Evolutionary conservation across 2,113 vertebrate genomes (phyloP), one percentile per base, ranked within the genome.

Genomic region (Anhinga anhinga): DNA sequence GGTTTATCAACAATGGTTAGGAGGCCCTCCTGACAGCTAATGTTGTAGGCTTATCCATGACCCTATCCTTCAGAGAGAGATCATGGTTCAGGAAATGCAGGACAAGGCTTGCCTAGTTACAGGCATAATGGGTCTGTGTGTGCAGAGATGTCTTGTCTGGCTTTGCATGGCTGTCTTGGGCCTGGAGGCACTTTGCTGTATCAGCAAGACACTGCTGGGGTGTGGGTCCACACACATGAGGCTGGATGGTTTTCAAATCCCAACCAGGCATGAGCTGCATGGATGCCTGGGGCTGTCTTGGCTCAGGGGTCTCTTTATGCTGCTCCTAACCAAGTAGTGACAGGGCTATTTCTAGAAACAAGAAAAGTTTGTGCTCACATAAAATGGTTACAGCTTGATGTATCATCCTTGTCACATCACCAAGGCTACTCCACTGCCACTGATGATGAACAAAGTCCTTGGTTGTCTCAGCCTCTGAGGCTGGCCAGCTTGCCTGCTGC

Each of bases 101-200:
- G 82, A 69, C 53, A 59, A 82, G 58, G 6, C 47, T 76, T 93
- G 74, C 58, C 53, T 36, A 27, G 25, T 52, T 61, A 21, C 16
- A 25, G 53, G 7, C 11, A 10, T 12, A 20, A 63, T 45, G 44
- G n/a, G 26, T 17, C 49, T 0, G 0, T 38, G n/a, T 7, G 12
- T 61, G 66, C 34, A 50, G 58, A 69, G 62, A 52, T 50, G 66
- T 17, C 38, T 86, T 50, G 52, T 36, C 47, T 82, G 71, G 32
- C 32, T 90, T 49, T 67, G n/a, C 22, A 27, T 40, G 40, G 47
- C 38, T 26, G 7, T 71, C 22, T 42, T 71, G 66, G 52, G 25
- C 18, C 17, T 66, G 14, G 44, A 76, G 58, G 52, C 20, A 45
- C 20, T 10, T 22, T 20, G 10, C 15, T 76, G 20, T 34, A 56